Evolutionary conservation across 2,113 vertebrate genomes (phyloP).

Genomic region (Gracilinanus agilis): DNA sequence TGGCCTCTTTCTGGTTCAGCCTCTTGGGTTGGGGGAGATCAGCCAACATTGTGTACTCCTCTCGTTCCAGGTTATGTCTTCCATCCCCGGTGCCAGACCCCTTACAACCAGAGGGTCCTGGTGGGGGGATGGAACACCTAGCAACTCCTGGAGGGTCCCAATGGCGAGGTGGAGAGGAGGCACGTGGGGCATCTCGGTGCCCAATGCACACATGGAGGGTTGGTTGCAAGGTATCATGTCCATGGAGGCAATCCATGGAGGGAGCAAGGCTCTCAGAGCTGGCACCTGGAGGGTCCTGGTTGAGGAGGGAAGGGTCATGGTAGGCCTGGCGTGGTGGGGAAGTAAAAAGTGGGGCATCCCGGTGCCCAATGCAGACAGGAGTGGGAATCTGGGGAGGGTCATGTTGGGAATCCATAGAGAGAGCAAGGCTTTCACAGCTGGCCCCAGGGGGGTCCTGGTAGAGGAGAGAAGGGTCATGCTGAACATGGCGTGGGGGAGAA

Average conservation of each 20-base stretch:
- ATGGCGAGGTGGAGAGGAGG: slow-evolving; percentile 62
- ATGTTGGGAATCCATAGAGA: slow-evolving; percentile 66
- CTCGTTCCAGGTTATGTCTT: slow-evolving; percentile 86
- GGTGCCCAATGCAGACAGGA: slow-evolving; percentile 75
- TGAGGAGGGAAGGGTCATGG: slow-evolving; percentile 67
- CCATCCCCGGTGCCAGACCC: slow-evolving; percentile 83
- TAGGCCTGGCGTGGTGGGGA: slow-evolving; percentile 75
- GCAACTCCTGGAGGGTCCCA: background rate
- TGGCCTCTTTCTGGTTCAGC: slow-evolving; percentile 84
- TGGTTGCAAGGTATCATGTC: slow-evolving; percentile 74
- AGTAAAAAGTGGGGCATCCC: slow-evolving; percentile 69
- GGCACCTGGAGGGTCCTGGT: slow-evolving; percentile 71
- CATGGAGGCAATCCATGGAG: slow-evolving; percentile 79
- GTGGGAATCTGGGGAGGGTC: slow-evolving; percentile 60
- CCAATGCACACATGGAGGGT: slow-evolving; percentile 77
- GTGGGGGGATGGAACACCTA: slow-evolving; percentile 69
- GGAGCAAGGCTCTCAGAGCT: slow-evolving; percentile 80
- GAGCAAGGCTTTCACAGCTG: slow-evolving; percentile 68
- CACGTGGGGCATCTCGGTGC: slow-evolving; percentile 73
- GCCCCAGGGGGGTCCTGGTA: slow-evolving; percentile 70
- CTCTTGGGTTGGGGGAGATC: slow-evolving; percentile 92
- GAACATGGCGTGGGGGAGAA: slow-evolving; percentile 68
- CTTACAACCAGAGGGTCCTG: slow-evolving; percentile 83
- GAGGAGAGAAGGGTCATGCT: slow-evolving; percentile 66
- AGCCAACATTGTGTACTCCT: slow-evolving; percentile 91